Evolutionary conservation across 2,888 invertebrate species (phyloP), one percentile per base, ranked within the genome.

Genomic region (Machimus atricapillus): DNA sequence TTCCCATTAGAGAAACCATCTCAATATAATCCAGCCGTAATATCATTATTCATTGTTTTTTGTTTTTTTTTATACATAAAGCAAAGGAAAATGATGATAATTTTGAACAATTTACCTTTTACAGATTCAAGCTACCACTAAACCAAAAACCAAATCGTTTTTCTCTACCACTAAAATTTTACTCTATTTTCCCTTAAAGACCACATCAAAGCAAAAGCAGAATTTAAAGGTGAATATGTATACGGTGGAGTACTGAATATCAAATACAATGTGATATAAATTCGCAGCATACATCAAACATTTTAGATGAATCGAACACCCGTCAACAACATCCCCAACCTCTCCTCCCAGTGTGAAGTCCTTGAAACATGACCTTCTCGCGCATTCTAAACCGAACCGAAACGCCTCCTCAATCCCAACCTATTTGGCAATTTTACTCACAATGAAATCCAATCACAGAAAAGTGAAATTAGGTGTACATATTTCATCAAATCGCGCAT

Each of bases 401-500:
- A 52, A 7, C 43, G 43, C 19, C 66, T 27, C 23, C 27, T 66
- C 66, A 27, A 66, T 66, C 66, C 9, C 12, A 66, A 27, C 66
- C 66, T 66, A 66, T 66, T 66, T 66, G 66, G 56, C 19, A 56
- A 56, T 56, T 56, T 56, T 16, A 27, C 27, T 27, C 66, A 66
- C 66, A 66, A 66, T 66, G 66, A 66, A 66, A 66, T 66, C 27
- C 66, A 66, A 66, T 66, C 66, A 66, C 27, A 66, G 66, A 66
- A 66, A 66, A 66, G 37, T 76, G 76, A 76, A 76, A 76, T 76
- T 76, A 76, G 76, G 37, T 66, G 66, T 66, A 66, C 66, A 78
- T 43, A 78, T 81, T 56, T 81, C 27, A 81, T 81, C 52, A 81
- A 81, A 81, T 81, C 56, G 34, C 43, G 40, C 81, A 56, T 52